Conservation (phyloP, 2,888 invertebrate genomes). For the Tinea trinotella region DNA sequence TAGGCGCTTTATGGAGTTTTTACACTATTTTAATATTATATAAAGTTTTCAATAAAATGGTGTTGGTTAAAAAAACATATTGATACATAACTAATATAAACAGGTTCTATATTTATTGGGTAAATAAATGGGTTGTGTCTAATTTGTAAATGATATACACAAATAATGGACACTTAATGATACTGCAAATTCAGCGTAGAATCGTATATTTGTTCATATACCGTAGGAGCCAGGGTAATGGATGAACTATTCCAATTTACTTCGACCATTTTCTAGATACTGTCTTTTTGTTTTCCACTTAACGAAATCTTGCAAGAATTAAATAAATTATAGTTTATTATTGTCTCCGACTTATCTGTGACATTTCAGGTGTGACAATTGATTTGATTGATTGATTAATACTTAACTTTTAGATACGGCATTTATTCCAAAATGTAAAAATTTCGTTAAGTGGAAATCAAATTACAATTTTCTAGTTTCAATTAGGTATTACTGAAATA, state of each 20-base stretch:
- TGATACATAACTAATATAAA: constrained; percentile 31
- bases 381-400: too few species aligned
- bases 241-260: constrained; percentile 21
- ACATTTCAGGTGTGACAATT: too few species aligned
- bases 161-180: constrained; percentile 22
- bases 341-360: too few species aligned
- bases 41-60: neutral
- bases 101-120: constrained; percentile 54
- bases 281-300: neutral
- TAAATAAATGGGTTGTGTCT: constrained; percentile 60
- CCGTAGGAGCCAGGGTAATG: constrained; percentile 52
- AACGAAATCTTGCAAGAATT: too few species aligned
- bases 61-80: constrained; percentile 18
- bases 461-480: neutral
- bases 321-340: too few species aligned
- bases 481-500: neutral
- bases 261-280: neutral
- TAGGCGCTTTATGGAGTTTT: constrained; percentile 27
- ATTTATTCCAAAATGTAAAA: too few species aligned
- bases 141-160: constrained; percentile 58
- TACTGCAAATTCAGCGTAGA: constrained; percentile 31
- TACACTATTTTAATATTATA: neutral
- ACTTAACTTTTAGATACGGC: too few species aligned
- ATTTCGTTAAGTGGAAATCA: neutral
- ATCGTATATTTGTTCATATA: constrained; percentile 22